Evolutionary conservation across 2,797 vertebrate species (phyloP).

Genomic region (Danio jaintianensis): DNA sequence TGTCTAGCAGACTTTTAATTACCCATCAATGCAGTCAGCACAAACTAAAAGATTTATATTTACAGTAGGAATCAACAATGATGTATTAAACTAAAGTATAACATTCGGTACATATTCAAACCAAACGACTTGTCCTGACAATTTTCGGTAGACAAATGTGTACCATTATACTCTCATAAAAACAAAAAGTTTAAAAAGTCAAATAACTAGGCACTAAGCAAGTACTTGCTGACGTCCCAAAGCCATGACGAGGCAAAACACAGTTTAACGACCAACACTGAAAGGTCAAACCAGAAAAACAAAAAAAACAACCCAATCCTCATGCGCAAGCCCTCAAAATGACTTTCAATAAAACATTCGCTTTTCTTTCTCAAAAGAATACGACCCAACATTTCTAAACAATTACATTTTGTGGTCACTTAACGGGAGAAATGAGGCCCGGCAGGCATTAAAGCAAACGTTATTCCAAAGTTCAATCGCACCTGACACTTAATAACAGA

Average conservation of each 20-base stretch:
- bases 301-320: constrained; percentile 4
- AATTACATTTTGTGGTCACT: constrained; percentile 22
- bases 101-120: too few relatives aligned
- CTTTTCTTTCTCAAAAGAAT: constrained; percentile 29
- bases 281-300: not conserved
- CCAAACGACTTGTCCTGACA: too few relatives aligned
- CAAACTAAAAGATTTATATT: too few relatives aligned
- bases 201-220: not conserved
- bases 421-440: constrained; percentile 40
- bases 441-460: constrained; percentile 36
- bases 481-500: constrained; percentile 42
- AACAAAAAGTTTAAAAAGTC: not conserved
- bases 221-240: not conserved
- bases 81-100: too few relatives aligned
- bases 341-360: not conserved
- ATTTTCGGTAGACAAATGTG: too few relatives aligned
- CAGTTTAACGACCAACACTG: not conserved
- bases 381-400: constrained; percentile 33
- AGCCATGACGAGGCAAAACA: not conserved
- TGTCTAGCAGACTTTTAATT: too few relatives aligned
- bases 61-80: too few relatives aligned
- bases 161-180: not conserved
- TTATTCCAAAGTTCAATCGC: constrained; percentile 45
- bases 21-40: too few relatives aligned
- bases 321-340: constrained; percentile 10